These are phyloP conservation scores for Carettochelys insculpta DNA, from an alignment of 2,113 vertebrate genomes.

Conservation along the genomic window DNA sequence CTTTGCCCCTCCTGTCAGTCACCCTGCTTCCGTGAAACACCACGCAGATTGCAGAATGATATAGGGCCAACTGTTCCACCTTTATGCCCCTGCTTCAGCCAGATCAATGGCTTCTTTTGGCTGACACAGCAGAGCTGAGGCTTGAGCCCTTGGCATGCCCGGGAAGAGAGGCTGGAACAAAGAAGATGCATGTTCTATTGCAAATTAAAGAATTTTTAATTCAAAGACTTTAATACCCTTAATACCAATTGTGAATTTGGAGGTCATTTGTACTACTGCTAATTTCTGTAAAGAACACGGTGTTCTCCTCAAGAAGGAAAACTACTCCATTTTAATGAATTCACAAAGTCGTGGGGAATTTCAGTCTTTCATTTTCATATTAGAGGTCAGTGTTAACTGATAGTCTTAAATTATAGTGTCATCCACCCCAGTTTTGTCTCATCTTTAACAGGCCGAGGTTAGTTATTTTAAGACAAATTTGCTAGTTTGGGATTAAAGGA, in stretches of 20 bases:
- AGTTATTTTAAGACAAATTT: conserved; percentile 53
- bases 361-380: conserved; percentile 51
- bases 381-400: conserved; percentile 52
- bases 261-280: conserved; percentile 57
- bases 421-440: conserved; percentile 33
- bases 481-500: conserved; percentile 37
- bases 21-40: too few relatives aligned
- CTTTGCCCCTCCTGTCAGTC: too few relatives aligned
- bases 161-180: not conserved
- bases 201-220: conserved; percentile 15
- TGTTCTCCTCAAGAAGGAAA: conserved; percentile 67
- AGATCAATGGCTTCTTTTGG: accelerated
- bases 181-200: not conserved
- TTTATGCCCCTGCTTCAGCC: not conserved
- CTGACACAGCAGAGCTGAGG: accelerated
- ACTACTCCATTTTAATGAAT: conserved; percentile 61
- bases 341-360: conserved; percentile 51
- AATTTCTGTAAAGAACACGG: conserved; percentile 57
- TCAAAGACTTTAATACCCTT: conserved; percentile 16
- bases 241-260: conserved; percentile 58
- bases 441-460: conserved; percentile 35
- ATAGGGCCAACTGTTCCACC: not conserved
- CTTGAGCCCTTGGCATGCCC: not conserved
- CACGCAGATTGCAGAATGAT: not conserved
- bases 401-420: conserved; percentile 50